Percentiles rank a stretch among this genome's conserved stretches.
Evolutionary conservation across 2,797 vertebrate genomes (phyloP).

Genomic region (Bryconaethiops microstoma): DNA sequence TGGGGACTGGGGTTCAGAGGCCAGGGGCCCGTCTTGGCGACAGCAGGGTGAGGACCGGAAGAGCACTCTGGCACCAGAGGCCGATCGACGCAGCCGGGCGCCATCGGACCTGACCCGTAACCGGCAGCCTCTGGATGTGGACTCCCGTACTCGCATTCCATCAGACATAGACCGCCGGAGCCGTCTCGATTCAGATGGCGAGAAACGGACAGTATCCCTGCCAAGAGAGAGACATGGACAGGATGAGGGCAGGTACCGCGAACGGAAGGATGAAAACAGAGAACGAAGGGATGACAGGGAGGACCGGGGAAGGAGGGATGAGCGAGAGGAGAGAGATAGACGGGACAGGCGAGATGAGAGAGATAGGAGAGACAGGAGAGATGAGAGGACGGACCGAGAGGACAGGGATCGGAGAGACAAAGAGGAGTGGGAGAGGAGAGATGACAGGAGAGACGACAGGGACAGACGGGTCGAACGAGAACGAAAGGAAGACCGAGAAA

Average conservation of each 20-base stretch:
- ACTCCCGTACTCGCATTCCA: slow-evolving; percentile 68
- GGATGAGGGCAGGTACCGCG: slow-evolving; percentile 65
- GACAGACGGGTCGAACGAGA: slow-evolving; percentile 37
- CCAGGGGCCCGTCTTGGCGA: slow-evolving; percentile 60
- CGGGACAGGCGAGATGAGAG: slow-evolving; percentile 37
- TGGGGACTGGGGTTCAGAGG: slow-evolving; percentile 64
- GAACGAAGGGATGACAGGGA: slow-evolving; percentile 33
- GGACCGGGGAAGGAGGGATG: slow-evolving; percentile 46
- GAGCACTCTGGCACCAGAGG: slow-evolving; percentile 56
- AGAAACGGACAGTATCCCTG: slow-evolving; percentile 63
- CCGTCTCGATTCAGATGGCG: slow-evolving; percentile 67
- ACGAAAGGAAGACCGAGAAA: slow-evolving; percentile 27
- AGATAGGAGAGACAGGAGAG: slow-evolving; percentile 39
- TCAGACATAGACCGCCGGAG: slow-evolving; percentile 64
- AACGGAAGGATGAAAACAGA: slow-evolving; percentile 56
- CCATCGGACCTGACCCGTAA: slow-evolving; percentile 74
- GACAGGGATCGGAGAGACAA: slow-evolving; percentile 24
- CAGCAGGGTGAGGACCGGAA: slow-evolving; percentile 65
- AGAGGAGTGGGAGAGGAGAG: slow-evolving; percentile 40
- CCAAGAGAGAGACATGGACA: slow-evolving; percentile 60
- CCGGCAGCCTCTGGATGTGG: slow-evolving; percentile 80
- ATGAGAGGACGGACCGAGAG: slow-evolving; percentile 29
- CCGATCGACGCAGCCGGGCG: slow-evolving; percentile 62
- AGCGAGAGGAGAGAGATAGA: slow-evolving; percentile 25
- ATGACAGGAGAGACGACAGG: slow-evolving; percentile 33